Base-by-base conservation (phyloP, 1,140 invertebrate species). In the Cydia splendana region DNA sequence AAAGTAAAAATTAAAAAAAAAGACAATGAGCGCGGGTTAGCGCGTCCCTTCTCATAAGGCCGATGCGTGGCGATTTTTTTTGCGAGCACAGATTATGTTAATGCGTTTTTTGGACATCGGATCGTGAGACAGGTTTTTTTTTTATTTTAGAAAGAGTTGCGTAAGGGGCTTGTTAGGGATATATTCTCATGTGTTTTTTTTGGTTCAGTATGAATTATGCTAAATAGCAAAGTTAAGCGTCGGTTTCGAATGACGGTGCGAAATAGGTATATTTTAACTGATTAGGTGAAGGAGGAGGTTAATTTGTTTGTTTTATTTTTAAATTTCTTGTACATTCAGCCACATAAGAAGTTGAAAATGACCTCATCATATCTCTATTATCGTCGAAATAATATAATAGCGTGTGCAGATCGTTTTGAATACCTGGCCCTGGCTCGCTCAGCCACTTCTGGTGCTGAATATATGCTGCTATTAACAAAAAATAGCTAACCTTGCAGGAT, bases 21-120 rank as follows among this genome's bases (percentile, higher is more conserved):
- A 89, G 75, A 85, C 81, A 87, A 86, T 80, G 75, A 57, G 62
- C 20, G 65, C 79, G 67, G 67, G 67, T 71, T 71, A 71, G 67
- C 65, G 62, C 62, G 65, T 71, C 67, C 67, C 67, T 71, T 71
- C 20, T 62, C 67, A 71, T 71, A 71, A 71, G 34, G 30, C 38
- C 67, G 67, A 71, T 71, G 67, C 80, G 79, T 88, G 88, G 89
- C 88, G 83, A 91, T 91, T 92, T 92, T 92, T 91, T 92, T 57
- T 28, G 51, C 45, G 38, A 77, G 38, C 69, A 84, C 77, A 90
- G 88, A 91, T 91, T 93, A 93, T 91, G 90, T 76, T 81, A 93
- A 93, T 90, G 42, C 38, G 67, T 93, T 93, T 91, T 93, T 93
- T 91, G 90, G 88, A 87, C 90, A 92, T 85, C 76, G 76, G 62